These are phyloP conservation scores for Scalopus aquaticus DNA, from an alignment of 2,113 vertebrate genomes.

Conservation along the genomic window DNA sequence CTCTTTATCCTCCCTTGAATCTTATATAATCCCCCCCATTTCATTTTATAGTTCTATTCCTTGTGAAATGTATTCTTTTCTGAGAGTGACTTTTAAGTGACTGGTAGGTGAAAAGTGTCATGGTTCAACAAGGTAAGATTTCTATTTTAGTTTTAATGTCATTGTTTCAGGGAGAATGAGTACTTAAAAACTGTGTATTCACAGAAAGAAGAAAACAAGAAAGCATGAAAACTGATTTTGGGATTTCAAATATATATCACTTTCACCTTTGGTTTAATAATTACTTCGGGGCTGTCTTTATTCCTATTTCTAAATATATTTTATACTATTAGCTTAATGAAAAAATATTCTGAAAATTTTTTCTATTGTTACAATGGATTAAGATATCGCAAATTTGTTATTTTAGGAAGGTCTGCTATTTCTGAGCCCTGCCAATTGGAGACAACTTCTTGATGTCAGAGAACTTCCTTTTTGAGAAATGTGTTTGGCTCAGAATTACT, in stretches of 20 bases:
- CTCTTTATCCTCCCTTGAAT: not conserved
- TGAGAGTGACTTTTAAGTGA: constrained; percentile 28
- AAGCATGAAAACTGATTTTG: not conserved
- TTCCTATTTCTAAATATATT: not conserved
- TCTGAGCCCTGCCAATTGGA: constrained; percentile 54
- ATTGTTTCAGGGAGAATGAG: constrained; percentile 11
- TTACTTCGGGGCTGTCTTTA: not conserved
- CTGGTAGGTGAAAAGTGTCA: not conserved
- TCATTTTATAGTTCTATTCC: not conserved
- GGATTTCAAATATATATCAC: constrained; percentile 24
- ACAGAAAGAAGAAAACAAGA: not conserved
- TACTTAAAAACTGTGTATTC: not conserved
- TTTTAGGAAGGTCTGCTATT: constrained; percentile 59
- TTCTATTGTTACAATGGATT: constrained; percentile 36
- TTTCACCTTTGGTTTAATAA: constrained; percentile 25
- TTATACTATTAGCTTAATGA: not conserved
- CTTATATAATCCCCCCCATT: not conserved
- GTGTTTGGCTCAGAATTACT: constrained; percentile 49
- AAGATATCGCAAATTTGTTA: constrained; percentile 54
- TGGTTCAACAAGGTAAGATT: not conserved
- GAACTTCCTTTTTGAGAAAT: constrained; percentile 56
- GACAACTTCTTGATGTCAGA: constrained; percentile 51
- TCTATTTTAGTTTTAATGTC: constrained; percentile 4
- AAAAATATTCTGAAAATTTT: constrained; percentile 32
- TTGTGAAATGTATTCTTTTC: constrained; percentile 4